phyloP scores from a whole-genome alignment of 2,888 invertebrate genomes.

The Rhagophthalmus giganteus region DNA sequence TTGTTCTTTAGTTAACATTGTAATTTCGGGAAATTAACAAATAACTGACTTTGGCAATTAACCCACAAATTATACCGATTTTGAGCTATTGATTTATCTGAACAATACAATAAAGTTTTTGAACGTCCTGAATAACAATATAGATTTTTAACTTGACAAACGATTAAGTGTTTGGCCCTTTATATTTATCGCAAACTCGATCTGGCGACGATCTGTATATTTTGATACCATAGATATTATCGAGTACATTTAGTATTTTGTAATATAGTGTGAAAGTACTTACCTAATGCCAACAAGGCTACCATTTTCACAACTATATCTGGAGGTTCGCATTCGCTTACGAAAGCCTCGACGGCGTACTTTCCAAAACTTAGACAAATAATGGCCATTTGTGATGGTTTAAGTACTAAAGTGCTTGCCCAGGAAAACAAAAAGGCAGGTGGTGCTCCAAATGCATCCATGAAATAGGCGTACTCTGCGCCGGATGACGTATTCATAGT shows the following conservation, averaged over 20 bases:
- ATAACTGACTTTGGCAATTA: too few relatives aligned
- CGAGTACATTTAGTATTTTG: background rate
- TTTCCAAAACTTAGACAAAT: slow-evolving; percentile 92
- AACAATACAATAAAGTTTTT: too few relatives aligned
- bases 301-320: slow-evolving; percentile 83
- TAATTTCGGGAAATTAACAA: too few relatives aligned
- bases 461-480: slow-evolving; percentile 94
- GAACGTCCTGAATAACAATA: too few relatives aligned
- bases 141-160: too few relatives aligned
- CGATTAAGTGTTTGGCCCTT: too few relatives aligned
- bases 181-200: too few relatives aligned
- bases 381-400: slow-evolving; percentile 93
- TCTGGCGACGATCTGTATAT: background rate
- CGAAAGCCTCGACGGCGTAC: slow-evolving; percentile 90
- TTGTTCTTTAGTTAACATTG: too few relatives aligned
- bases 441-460: slow-evolving; percentile 91
- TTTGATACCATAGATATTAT: background rate
- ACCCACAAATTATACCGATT: too few relatives aligned
- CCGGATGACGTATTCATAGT: slow-evolving; percentile 95
- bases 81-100: too few relatives aligned
- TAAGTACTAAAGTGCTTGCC: slow-evolving; percentile 90
- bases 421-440: slow-evolving; percentile 92
- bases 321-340: slow-evolving; percentile 83
- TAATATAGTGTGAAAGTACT: slow-evolving; percentile 41
- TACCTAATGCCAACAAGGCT: slow-evolving; percentile 84